These are phyloP conservation scores for Heliothis virescens DNA, from an alignment of 1,140 invertebrate species.

Conservation along the genomic window DNA sequence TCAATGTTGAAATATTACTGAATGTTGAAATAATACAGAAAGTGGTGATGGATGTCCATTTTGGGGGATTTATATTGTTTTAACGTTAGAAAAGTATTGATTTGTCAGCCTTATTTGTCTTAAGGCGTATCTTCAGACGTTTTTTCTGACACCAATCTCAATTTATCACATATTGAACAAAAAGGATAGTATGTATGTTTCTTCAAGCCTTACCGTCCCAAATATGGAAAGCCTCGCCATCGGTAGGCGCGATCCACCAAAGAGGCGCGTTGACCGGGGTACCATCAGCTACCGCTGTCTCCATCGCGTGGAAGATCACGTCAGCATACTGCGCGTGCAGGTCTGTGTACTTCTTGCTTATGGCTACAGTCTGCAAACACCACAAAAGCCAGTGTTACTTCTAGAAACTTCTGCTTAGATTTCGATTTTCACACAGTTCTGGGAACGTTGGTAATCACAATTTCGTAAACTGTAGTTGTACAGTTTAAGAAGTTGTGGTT, in stretches of 20 bases:
- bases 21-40: no score
- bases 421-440: no score
- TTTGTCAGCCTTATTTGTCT: no score
- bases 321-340: conserved; percentile 90
- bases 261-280: conserved; percentile 93
- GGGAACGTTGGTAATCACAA: no score
- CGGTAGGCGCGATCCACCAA: conserved; percentile 94
- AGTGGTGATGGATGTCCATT: no score
- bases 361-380: conserved; percentile 86
- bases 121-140: no score
- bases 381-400: conserved; percentile 25
- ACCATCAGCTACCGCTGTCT: conserved; percentile 88
- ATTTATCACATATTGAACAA: background rate
- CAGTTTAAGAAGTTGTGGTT: no score
- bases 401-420: no score
- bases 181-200: background rate
- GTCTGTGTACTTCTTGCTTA: conserved; percentile 89
- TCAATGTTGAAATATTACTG: no score
- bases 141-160: background rate
- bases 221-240: conserved; percentile 88
- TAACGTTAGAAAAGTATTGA: no score
- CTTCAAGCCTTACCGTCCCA: conserved; percentile 87
- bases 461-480: no score
- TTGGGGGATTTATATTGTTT: no score
- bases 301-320: conserved; percentile 88